Conservation (phyloP, 2,797 vertebrate genomes). For the Tangara arthus region DNA sequence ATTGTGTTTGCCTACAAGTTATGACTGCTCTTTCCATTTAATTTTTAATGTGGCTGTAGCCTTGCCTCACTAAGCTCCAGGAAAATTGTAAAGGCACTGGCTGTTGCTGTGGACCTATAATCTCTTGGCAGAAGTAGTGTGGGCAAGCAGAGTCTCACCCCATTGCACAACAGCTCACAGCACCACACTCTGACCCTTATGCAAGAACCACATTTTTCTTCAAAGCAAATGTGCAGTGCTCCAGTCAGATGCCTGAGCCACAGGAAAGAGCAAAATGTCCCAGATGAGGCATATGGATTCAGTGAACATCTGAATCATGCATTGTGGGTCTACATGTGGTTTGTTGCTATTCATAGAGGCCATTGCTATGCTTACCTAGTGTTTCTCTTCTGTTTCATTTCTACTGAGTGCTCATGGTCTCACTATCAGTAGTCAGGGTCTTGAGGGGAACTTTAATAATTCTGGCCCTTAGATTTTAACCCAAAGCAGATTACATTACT, state of each 20-base stretch:
- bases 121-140: not conserved
- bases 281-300: not conserved
- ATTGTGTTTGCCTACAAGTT: constrained; percentile 57
- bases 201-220: not conserved
- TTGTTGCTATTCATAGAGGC: not conserved
- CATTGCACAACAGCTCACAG: not conserved
- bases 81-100: constrained; percentile 25
- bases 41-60: constrained; percentile 35
- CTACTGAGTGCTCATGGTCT: not conserved
- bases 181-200: not conserved
- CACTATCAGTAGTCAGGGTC: not conserved
- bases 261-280: not conserved
- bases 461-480: constrained; percentile 15
- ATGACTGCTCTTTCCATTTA: constrained; percentile 42
- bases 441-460: not conserved
- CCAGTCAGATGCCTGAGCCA: not conserved
- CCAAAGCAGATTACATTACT: constrained; percentile 6
- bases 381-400: not conserved
- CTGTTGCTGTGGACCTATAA: constrained; percentile 12
- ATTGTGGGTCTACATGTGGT: not conserved
- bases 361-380: not conserved
- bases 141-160: not conserved
- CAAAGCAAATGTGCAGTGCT: not conserved
- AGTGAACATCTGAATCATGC: not conserved
- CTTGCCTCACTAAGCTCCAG: constrained; percentile 6